phyloP scores from a whole-genome alignment of 1,140 invertebrate genomes.

The Orius laevigatus region DNA sequence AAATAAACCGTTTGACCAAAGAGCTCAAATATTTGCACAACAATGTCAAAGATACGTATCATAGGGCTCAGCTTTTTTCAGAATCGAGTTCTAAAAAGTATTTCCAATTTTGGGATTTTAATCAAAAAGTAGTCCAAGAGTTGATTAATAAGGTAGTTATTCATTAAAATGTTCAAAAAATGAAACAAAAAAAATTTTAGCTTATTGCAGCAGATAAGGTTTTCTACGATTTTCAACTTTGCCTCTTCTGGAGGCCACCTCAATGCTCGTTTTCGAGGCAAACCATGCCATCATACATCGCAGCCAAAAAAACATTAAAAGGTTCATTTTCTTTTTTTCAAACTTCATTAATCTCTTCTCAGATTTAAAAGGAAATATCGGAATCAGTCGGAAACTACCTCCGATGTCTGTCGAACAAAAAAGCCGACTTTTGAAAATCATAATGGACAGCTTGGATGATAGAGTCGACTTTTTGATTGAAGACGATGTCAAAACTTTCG shows the following conservation, averaged over 20 bases:
- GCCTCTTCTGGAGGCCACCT: constrained; percentile 4
- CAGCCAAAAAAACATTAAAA: background rate
- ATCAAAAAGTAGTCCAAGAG: constrained; percentile 2
- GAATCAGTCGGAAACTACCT: background rate
- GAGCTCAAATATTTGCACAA: background rate
- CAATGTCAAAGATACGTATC: constrained; percentile 3
- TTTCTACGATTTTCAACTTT: background rate
- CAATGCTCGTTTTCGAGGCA: background rate
- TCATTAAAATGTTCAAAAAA: background rate
- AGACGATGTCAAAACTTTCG: constrained; percentile 1
- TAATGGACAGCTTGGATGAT: constrained; percentile 1
- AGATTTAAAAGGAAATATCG: constrained; percentile 5
- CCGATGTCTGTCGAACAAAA: background rate
- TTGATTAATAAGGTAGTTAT: constrained; percentile 4
- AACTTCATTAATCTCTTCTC: background rate
- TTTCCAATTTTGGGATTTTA: constrained; percentile 8
- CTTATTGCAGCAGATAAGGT: constrained; percentile 4
- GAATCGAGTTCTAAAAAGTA: constrained; percentile 6
- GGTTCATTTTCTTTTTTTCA: no score
- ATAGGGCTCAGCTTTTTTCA: background rate
- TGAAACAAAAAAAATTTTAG: background rate
- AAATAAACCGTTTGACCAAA: constrained; percentile 1
- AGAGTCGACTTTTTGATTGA: constrained; percentile 5
- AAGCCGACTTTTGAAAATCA: background rate
- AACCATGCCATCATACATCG: constrained; percentile 3